phyloP scores from a whole-genome alignment of 1,140 invertebrate genomes.

The Pissodes strobi region DNA sequence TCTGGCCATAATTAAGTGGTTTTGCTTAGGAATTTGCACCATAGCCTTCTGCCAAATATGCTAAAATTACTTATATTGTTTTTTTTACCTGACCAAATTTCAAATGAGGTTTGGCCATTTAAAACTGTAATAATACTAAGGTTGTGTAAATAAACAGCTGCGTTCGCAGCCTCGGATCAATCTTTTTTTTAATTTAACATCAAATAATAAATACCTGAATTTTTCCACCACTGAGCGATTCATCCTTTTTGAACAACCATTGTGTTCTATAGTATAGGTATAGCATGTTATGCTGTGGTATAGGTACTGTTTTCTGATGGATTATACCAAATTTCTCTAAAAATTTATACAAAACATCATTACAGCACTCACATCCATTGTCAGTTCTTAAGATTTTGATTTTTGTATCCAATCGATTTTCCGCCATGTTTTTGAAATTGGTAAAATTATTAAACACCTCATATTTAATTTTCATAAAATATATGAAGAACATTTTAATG shows the following conservation, averaged over 20 bases:
- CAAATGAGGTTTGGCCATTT: not conserved
- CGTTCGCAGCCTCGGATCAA: conserved; percentile 55
- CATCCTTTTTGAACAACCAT: no score
- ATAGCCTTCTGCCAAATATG: conserved; percentile 48
- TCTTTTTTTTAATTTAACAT: conserved; percentile 44
- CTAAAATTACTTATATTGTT: not conserved
- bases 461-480: conserved; percentile 29
- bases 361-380: conserved; percentile 46
- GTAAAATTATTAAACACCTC: no score
- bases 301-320: conserved; percentile 19
- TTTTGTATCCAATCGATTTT: conserved; percentile 39
- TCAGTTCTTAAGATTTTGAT: no score
- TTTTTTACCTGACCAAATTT: conserved; percentile 2
- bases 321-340: conserved; percentile 38
- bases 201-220: conserved; percentile 49
- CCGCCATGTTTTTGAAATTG: conserved; percentile 27
- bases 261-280: conserved; percentile 16
- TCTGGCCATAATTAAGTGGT: conserved; percentile 47
- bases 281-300: no score
- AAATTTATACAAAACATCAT: conserved; percentile 41
- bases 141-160: conserved; percentile 38
- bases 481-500: no score
- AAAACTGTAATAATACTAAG: conserved; percentile 13
- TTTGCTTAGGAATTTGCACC: conserved; percentile 52
- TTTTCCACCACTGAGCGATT: no score